Conservation (phyloP, 2,888 invertebrate genomes). For the Dryadula phaetusa region DNA sequence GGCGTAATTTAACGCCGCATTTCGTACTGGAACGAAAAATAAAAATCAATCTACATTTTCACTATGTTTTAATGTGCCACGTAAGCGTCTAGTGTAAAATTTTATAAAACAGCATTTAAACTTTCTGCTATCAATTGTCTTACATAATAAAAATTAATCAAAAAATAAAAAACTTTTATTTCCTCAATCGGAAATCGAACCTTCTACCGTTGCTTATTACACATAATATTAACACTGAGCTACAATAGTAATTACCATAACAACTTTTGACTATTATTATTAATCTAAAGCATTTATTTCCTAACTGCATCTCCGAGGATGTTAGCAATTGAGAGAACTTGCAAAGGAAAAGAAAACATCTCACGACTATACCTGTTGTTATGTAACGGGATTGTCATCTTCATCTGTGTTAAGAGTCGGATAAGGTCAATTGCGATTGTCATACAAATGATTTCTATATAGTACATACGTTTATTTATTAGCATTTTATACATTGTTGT, state of each 20-base stretch:
- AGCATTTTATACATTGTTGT: too few species aligned
- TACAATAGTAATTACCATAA: not conserved
- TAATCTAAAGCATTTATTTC: not conserved
- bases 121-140: too few species aligned
- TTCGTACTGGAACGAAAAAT: too few species aligned
- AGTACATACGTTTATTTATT: not conserved
- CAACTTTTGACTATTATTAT: not conserved
- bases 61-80: too few species aligned
- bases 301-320: conserved; percentile 23
- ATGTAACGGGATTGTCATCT: conserved; percentile 1
- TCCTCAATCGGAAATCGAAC: not conserved
- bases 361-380: not conserved
- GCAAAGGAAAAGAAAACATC: conserved; percentile 29
- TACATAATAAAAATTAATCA: not conserved
- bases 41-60: too few species aligned
- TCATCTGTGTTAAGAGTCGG: not conserved
- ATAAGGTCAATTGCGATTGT: not conserved
- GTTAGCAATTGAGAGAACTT: conserved; percentile 27
- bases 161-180: not conserved
- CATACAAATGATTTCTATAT: not conserved
- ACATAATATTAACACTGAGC: not conserved
- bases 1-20: too few species aligned
- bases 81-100: too few species aligned
- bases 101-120: too few species aligned
- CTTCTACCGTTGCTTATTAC: not conserved